Evolutionary conservation across 2,113 vertebrate genomes (phyloP).

Genomic region (Scopus umbretta): DNA sequence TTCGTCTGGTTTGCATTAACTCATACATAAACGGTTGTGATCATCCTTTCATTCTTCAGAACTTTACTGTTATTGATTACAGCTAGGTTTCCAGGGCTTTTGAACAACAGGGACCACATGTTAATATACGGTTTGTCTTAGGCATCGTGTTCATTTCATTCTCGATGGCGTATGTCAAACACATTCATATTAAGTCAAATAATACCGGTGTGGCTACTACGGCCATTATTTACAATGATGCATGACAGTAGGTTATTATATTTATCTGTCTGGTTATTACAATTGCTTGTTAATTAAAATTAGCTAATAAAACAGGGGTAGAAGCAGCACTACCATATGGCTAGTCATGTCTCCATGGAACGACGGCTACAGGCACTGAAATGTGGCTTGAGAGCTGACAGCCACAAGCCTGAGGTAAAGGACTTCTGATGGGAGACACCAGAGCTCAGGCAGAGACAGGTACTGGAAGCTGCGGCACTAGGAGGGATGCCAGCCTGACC

Average conservation of each 20-base stretch:
- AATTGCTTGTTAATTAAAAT: slow-evolving; percentile 29
- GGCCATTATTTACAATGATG: background rate
- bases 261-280: background rate
- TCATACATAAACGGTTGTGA: background rate
- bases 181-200: background rate
- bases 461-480: background rate
- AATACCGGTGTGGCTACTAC: background rate
- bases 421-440: background rate
- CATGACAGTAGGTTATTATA: background rate
- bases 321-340: background rate
- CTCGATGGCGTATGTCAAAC: background rate
- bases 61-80: background rate
- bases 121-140: background rate
- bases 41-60: background rate
- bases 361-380: background rate
- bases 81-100: background rate
- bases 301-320: background rate
- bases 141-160: background rate
- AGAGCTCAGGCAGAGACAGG: background rate
- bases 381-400: background rate
- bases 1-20: slow-evolving; percentile 5
- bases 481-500: background rate
- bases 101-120: background rate
- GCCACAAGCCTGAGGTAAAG: background rate
- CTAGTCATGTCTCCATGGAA: background rate